Evolutionary conservation across 1,140 invertebrate genomes (phyloP), one percentile per base, ranked within the genome.

Genomic region (Penaeus indicus): DNA sequence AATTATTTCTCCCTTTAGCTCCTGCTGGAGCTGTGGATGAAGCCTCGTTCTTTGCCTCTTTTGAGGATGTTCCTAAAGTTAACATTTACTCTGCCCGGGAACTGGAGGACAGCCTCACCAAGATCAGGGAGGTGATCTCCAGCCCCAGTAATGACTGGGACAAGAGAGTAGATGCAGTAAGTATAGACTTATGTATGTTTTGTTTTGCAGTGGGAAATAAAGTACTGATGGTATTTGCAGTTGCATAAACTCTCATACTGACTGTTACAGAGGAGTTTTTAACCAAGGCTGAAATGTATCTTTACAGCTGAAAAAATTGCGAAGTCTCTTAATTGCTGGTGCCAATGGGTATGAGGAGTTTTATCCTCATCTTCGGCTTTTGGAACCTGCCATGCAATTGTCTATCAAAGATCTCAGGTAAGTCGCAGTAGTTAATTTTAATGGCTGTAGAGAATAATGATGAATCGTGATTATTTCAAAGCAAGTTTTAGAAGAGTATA

Each of bases 141-240:
- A 96, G 98, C 93, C 94, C 95, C 32, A 96, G 95, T 91, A 96
- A 96, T 92, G 97, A 98, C 91, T 99, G 98, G 98, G 97, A 97
- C 93, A 97, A 97, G 93, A 94, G 98, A 89, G 95, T 96, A 60
- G 97, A 99, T 91, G 95, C 96, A 91, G 96, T 97, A 93, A 94
- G 95, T 94, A 22, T n/a, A 16, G 32, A 78, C 63, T 32, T 85
- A 13, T 60, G 25, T 27, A 32, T 11, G 25, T 84, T 32, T 54
- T 11, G 54, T 42, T 42, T 42, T 42, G 38, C 2, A 42, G 38
- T 42, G 7, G 0, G 16, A 54, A 54, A 54, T 54, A 54, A 16
- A 16, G 11, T 54, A 13, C 11, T 11, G 54, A 54, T 54, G 54
- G 11, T 1, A 54, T 2, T 54, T 54, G 11, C 8, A 1, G 54